Percentiles rank a stretch among this genome's conserved stretches.
phyloP scores from a whole-genome alignment of 2,113 vertebrate genomes.

The Sceloporus tristichus region DNA sequence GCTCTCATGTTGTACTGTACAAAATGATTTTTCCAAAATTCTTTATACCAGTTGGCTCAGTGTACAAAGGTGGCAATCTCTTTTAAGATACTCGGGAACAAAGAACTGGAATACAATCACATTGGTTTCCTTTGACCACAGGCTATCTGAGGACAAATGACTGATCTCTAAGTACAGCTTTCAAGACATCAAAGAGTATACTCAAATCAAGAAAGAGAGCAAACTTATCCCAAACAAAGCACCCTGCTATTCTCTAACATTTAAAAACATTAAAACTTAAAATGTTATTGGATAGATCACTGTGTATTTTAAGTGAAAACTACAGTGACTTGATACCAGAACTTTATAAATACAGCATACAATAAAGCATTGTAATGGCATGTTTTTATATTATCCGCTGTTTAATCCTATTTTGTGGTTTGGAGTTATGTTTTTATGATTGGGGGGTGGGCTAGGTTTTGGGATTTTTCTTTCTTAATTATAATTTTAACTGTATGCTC shows the following conservation, averaged over 20 bases:
- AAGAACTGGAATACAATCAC: background rate
- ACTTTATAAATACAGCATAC: constrained; percentile 51
- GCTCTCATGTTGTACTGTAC: background rate
- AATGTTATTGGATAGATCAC: background rate
- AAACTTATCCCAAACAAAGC: constrained; percentile 27
- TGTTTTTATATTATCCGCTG: too few relatives aligned
- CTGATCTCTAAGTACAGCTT: constrained; percentile 9
- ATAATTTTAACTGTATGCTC: too few relatives aligned
- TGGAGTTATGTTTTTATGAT: too few relatives aligned
- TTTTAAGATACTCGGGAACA: background rate
- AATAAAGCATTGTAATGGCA: too few relatives aligned
- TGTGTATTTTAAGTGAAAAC: constrained; percentile 40
- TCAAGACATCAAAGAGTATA: constrained; percentile 26
- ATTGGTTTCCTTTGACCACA: constrained; percentile 11
- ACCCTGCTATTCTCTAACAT: background rate
- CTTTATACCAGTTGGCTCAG: constrained; percentile 7
- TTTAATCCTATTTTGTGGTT: too few relatives aligned
- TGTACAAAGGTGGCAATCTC: constrained; percentile 5
- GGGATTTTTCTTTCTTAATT: too few relatives aligned
- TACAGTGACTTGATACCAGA: constrained; percentile 46
- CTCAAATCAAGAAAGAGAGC: constrained; percentile 25
- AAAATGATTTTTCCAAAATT: constrained; percentile 8
- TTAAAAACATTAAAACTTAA: constrained; percentile 9
- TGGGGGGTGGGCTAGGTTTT: too few relatives aligned
- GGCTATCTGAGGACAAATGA: constrained; percentile 30